These are phyloP conservation scores for Diaperis boleti DNA, from an alignment of 2,888 invertebrate species.

Conservation along the genomic window DNA sequence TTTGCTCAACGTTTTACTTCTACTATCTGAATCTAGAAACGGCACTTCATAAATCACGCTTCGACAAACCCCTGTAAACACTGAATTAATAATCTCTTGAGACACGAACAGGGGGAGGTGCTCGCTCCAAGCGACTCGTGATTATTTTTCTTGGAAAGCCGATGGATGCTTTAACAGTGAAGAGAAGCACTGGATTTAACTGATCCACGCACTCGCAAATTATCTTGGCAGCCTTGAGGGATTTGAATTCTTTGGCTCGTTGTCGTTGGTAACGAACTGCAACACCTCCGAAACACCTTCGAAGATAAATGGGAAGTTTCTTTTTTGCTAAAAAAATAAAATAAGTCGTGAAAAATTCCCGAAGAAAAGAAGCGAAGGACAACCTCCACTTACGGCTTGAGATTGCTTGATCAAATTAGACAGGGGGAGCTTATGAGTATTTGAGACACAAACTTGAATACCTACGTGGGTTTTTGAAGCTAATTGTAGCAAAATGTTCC, in stretches of 20 bases:
- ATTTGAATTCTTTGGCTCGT: conserved; percentile 32
- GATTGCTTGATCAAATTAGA: too few relatives aligned
- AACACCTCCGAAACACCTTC: conserved; percentile 29
- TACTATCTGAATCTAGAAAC: background rate
- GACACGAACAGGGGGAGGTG: conserved; percentile 17
- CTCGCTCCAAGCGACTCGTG: conserved; percentile 23
- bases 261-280: conserved; percentile 18
- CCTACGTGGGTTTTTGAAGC: too few relatives aligned
- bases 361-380: too few relatives aligned
- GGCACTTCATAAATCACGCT: conserved; percentile 1
- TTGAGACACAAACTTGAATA: too few relatives aligned
- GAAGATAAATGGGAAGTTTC: conserved; percentile 1
- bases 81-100: background rate
- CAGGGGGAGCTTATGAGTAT: too few relatives aligned
- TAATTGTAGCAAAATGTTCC: too few relatives aligned
- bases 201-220: conserved; percentile 46
- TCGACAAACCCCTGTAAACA: background rate
- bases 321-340: too few relatives aligned
- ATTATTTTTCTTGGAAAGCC: conserved; percentile 37
- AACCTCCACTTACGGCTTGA: too few relatives aligned
- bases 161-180: conserved; percentile 36
- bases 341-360: too few relatives aligned
- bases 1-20: too few relatives aligned
- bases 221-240: conserved; percentile 34
- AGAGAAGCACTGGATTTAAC: conserved; percentile 45